Evolutionary conservation across 2,797 vertebrate genomes (phyloP).

Genomic region (Knipowitschia caucasica): DNA sequence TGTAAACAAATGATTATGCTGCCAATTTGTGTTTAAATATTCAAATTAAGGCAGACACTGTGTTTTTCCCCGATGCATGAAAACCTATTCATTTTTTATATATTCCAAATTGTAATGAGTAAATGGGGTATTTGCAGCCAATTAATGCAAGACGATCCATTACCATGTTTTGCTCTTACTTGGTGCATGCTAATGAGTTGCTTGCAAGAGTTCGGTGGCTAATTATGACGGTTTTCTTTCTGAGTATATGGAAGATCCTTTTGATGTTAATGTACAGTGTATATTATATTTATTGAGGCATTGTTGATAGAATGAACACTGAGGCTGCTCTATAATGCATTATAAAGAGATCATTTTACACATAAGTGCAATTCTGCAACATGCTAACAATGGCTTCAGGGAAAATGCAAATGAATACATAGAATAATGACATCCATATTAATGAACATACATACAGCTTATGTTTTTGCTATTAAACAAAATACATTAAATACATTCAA

Average conservation of each 20-base stretch:
- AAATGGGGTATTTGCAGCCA: background rate
- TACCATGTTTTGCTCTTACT: background rate
- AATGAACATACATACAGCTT: background rate
- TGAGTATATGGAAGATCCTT: too few species aligned
- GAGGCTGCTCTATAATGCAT: background rate
- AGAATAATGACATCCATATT: background rate
- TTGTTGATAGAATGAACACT: background rate
- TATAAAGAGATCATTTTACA: background rate
- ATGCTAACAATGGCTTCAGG: background rate
- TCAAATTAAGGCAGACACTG: background rate
- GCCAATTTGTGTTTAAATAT: background rate
- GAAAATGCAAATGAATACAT: background rate
- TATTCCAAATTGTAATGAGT: background rate
- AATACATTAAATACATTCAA: background rate
- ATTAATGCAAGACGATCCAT: background rate
- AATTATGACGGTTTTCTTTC: too few species aligned
- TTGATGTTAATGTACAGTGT: too few species aligned
- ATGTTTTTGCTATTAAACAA: background rate
- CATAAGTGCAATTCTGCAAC: background rate
- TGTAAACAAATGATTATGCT: conserved; percentile 4
- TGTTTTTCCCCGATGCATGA: background rate
- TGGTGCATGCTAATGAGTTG: background rate
- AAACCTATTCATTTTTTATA: background rate
- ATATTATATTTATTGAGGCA: too few species aligned
- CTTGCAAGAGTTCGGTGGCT: background rate